phyloP scores from a whole-genome alignment of 2,797 vertebrate genomes.

The Synaphobranchus kaupii region DNA sequence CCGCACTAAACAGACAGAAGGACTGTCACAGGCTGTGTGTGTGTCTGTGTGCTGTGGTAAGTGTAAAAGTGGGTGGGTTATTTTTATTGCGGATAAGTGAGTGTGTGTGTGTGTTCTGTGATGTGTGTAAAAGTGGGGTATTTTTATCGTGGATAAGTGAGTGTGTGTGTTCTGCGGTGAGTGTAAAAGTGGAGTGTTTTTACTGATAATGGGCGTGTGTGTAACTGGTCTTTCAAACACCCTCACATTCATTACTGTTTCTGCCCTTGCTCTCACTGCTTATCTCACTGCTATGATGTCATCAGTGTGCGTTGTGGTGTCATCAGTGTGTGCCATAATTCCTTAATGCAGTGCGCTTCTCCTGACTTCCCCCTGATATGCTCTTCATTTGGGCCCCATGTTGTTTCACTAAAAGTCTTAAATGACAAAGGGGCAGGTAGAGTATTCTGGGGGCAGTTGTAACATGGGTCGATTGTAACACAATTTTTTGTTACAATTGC shows the following conservation, averaged over 20 bases:
- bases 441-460: too few relatives aligned
- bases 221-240: neutral
- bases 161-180: neutral
- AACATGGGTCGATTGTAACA: too few relatives aligned
- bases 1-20: neutral
- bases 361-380: neutral
- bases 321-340: conserved; percentile 39
- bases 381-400: conserved; percentile 10
- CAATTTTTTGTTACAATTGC: too few relatives aligned
- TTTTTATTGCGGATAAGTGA: too few relatives aligned
- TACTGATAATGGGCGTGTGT: neutral
- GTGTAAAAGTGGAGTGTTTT: neutral
- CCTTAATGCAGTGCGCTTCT: conserved; percentile 6
- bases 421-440: neutral
- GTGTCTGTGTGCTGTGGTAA: neutral
- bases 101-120: neutral
- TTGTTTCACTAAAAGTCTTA: neutral
- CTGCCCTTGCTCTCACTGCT: conserved; percentile 5
- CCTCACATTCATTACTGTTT: neutral
- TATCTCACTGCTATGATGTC: conserved; percentile 19
- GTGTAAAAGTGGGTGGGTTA: too few relatives aligned
- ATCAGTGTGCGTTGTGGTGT: neutral
- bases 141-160: neutral
- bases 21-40: neutral
- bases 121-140: neutral